Percentiles rank a stretch among this genome's conserved stretches.
Conservation (phyloP, 2,888 invertebrate genomes). For the Archips crataeganus region DNA sequence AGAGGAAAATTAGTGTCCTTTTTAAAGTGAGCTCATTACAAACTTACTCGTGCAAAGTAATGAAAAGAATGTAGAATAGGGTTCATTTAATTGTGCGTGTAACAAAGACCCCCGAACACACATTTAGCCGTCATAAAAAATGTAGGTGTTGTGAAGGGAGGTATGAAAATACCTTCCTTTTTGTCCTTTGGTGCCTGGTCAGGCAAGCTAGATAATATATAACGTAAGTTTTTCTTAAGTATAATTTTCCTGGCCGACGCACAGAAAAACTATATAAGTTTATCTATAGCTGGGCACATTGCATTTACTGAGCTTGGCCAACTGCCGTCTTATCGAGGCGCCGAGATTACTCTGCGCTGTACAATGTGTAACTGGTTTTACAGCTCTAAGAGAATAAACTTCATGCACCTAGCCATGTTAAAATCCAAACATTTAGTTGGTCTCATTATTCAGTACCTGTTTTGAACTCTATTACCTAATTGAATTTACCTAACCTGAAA, state of each 20-base stretch:
- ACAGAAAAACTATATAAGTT: not conserved
- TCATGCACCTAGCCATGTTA: not conserved
- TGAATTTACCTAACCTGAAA: no score
- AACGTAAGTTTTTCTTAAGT: no score
- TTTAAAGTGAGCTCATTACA: constrained; percentile 51
- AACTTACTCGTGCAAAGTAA: constrained; percentile 46
- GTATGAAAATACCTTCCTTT: not conserved
- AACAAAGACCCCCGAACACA: not conserved
- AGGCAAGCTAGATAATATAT: not conserved
- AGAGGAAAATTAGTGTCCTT: constrained; percentile 49
- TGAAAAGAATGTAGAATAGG: constrained; percentile 45
- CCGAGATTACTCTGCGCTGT: constrained; percentile 8
- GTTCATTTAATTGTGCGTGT: constrained; percentile 40
- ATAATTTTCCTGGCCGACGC: no score
- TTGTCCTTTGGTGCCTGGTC: not conserved
- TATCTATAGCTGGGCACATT: not conserved
- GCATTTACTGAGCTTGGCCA: constrained; percentile 9
- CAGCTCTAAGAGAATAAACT: constrained; percentile 11
- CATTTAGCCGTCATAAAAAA: not conserved
- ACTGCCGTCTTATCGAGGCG: constrained; percentile 10
- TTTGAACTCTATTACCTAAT: no score
- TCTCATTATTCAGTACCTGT: not conserved
- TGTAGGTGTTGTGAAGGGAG: not conserved
- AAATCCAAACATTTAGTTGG: not conserved
- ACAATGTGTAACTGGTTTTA: constrained; percentile 7